Percentiles rank a stretch among this genome's conserved stretches.
phyloP scores from a whole-genome alignment of 2,113 vertebrate genomes.

The Brienomyrus brachyistius region DNA sequence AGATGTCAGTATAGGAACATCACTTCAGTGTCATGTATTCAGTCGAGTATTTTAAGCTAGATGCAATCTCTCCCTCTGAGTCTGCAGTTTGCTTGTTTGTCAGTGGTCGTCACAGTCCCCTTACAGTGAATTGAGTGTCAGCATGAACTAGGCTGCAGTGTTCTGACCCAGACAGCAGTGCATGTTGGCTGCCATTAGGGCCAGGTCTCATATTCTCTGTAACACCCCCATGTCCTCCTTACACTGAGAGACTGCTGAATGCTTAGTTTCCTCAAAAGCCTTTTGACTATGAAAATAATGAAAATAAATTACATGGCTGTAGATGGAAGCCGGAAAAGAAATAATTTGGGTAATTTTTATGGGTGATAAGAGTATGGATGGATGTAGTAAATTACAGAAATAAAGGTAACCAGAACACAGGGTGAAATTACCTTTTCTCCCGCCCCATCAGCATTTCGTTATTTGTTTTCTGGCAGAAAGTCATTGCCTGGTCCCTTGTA shows the following conservation, averaged over 20 bases:
- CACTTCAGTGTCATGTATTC: neutral
- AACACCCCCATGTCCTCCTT: neutral
- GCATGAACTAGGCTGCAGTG: neutral
- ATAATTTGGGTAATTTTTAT: conserved; percentile 18
- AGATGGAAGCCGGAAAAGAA: conserved; percentile 10
- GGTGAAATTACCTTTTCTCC: neutral
- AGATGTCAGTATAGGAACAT: neutral
- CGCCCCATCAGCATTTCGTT: neutral
- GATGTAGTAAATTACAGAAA: neutral
- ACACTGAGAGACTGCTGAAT: neutral
- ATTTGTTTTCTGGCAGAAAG: neutral
- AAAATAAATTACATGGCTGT: neutral
- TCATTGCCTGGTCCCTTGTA: neutral
- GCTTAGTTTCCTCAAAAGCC: conserved; percentile 4
- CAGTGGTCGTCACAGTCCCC: neutral
- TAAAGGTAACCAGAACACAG: neutral
- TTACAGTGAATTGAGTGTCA: neutral
- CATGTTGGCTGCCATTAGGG: neutral
- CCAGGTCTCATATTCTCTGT: neutral
- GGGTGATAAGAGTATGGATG: conserved; percentile 4
- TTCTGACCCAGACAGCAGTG: neutral
- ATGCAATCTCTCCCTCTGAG: neutral
- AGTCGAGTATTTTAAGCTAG: neutral
- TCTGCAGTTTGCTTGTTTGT: neutral
- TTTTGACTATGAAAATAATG: conserved; percentile 10